phyloP scores from a whole-genome alignment of 2,797 vertebrate genomes.

The Valencia hispanica region DNA sequence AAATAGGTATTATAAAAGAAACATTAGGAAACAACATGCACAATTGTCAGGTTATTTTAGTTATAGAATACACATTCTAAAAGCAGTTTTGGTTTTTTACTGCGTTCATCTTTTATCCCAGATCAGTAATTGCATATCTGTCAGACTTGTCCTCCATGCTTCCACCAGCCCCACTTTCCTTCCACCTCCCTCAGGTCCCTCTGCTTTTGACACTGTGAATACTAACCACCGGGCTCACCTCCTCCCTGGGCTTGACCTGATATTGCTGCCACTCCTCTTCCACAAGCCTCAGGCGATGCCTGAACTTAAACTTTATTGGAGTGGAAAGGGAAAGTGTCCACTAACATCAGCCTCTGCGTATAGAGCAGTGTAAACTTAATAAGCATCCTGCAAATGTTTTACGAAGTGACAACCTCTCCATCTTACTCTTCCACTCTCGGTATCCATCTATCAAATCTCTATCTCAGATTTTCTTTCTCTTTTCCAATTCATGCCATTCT shows the following conservation, averaged over 20 bases:
- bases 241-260: constrained; percentile 53
- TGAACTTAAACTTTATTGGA: constrained; percentile 62
- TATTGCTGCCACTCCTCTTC: constrained; percentile 52
- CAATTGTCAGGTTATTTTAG: neutral
- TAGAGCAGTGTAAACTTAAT: constrained; percentile 31
- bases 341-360: constrained; percentile 25
- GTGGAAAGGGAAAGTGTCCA: constrained; percentile 35
- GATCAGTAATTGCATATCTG: neutral
- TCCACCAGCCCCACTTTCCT: neutral
- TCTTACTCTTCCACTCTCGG: constrained; percentile 32
- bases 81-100: neutral
- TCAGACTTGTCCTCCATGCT: neutral
- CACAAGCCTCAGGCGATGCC: constrained; percentile 37
- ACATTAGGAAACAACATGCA: neutral
- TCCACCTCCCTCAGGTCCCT: neutral
- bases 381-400: constrained; percentile 36
- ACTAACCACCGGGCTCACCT: constrained; percentile 60
- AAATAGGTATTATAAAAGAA: neutral
- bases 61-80: neutral
- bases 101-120: neutral
- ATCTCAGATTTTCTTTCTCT: constrained; percentile 46
- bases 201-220: constrained; percentile 48
- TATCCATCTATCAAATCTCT: constrained; percentile 48
- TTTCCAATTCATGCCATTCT: constrained; percentile 32
- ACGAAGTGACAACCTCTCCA: constrained; percentile 29